Conservation (phyloP, 2,797 vertebrate genomes). For the Jordanella pulchra region DNA sequence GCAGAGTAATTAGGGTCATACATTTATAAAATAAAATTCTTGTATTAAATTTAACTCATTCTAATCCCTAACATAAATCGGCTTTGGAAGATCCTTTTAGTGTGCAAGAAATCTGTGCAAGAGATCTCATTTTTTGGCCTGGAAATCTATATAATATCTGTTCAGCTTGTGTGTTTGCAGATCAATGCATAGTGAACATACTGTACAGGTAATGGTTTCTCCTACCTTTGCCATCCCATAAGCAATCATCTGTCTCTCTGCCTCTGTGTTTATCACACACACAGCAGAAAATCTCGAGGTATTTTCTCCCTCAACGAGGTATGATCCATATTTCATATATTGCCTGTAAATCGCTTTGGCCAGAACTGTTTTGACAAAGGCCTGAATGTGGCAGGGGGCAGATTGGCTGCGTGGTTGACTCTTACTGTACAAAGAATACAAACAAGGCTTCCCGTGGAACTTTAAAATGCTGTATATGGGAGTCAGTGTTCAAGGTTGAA, state of each 20-base stretch:
- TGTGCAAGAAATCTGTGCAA: not conserved
- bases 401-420: slow-evolving; percentile 66
- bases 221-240: slow-evolving; percentile 63
- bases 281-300: slow-evolving; percentile 51
- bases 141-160: not conserved
- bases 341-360: slow-evolving; percentile 72
- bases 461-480: slow-evolving; percentile 50
- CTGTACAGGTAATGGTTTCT: slow-evolving; percentile 56
- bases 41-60: not conserved
- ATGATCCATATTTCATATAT: slow-evolving; percentile 78
- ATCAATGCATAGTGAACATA: slow-evolving; percentile 36
- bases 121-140: not conserved
- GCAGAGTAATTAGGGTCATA: not conserved
- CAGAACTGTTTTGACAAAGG: slow-evolving; percentile 69
- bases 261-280: slow-evolving; percentile 59
- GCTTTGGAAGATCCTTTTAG: not conserved
- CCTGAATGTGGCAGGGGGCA: slow-evolving; percentile 65
- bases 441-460: slow-evolving; percentile 52
- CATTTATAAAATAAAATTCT: not conserved
- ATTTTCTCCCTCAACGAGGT: slow-evolving; percentile 62
- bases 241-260: slow-evolving; percentile 71
- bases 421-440: slow-evolving; percentile 66
- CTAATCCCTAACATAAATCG: not conserved
- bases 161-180: slow-evolving; percentile 13
- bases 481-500: slow-evolving; percentile 64